A percentile compares a stretch with the other conserved stretches of the same genome.
Evolutionary conservation across 2,113 vertebrate genomes (phyloP).

Genomic region (Shinisaurus crocodilurus): DNA sequence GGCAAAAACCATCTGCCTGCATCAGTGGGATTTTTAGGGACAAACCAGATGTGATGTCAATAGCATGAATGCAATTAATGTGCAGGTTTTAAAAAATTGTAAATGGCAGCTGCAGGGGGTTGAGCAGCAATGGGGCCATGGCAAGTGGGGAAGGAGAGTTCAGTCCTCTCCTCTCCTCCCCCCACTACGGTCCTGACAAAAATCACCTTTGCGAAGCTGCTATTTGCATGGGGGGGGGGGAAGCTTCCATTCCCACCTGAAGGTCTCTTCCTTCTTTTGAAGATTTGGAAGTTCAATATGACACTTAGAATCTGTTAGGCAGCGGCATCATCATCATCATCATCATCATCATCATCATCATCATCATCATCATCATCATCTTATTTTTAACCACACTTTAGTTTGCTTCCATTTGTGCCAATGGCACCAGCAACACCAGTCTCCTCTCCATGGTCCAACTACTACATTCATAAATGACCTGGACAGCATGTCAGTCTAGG

Average conservation of each 20-base stretch:
- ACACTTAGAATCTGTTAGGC: not conserved
- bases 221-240: not conserved
- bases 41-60: not conserved
- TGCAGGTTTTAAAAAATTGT: not conserved
- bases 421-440: not conserved
- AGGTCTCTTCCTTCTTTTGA: not conserved
- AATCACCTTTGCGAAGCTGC: not conserved
- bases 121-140: not conserved
- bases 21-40: slow-evolving; percentile 31
- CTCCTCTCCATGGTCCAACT: not conserved
- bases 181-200: not conserved
- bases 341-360: too few species aligned
- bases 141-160: not conserved
- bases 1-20: slow-evolving; percentile 16
- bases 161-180: not conserved
- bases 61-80: not conserved
- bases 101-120: not conserved
- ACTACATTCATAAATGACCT: not conserved
- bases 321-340: not conserved
- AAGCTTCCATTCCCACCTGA: not conserved
- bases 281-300: not conserved
- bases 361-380: too few species aligned
- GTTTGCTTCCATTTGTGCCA: not conserved
- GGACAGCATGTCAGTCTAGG: not conserved
- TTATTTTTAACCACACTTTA: too few species aligned